Percentiles rank a stretch among this genome's conserved stretches.
Evolutionary conservation across 2,113 vertebrate genomes (phyloP).

Genomic region (Otus sunia): DNA sequence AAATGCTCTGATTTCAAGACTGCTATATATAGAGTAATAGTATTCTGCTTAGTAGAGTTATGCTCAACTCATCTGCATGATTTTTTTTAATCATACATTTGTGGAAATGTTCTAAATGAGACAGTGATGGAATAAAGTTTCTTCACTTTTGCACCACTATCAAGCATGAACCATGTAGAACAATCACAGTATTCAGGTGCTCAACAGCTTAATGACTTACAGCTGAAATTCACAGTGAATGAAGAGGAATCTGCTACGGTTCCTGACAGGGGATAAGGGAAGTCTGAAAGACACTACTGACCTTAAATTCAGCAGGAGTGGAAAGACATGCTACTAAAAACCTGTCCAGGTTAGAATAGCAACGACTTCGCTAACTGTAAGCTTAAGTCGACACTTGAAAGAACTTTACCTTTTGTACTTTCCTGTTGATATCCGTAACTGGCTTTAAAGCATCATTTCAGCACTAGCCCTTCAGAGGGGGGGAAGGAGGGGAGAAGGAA

Average conservation of each 20-base stretch:
- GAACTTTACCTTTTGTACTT: neutral
- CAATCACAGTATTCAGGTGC: neutral
- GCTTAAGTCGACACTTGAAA: neutral
- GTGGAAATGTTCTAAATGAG: neutral
- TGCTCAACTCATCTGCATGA: neutral
- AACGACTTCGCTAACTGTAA: neutral
- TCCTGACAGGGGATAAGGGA: neutral
- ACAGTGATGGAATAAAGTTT: neutral
- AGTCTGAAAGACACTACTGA: neutral
- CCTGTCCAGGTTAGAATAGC: neutral
- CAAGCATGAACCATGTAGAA: neutral
- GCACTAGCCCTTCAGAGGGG: neutral
- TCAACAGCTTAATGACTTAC: neutral
- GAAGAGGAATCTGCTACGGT: neutral
- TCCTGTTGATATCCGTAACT: neutral
- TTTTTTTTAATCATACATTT: neutral
- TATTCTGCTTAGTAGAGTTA: neutral
- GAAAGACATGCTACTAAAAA: neutral
- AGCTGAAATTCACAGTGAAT: neutral
- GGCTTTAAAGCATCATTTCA: neutral
- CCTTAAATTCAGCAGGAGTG: neutral
- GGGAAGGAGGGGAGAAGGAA: neutral
- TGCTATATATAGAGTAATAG: neutral
- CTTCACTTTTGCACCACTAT: neutral
- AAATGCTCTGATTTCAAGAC: neutral